Conservation (phyloP, 2,888 invertebrate species). For the Mythimna loreyi region DNA sequence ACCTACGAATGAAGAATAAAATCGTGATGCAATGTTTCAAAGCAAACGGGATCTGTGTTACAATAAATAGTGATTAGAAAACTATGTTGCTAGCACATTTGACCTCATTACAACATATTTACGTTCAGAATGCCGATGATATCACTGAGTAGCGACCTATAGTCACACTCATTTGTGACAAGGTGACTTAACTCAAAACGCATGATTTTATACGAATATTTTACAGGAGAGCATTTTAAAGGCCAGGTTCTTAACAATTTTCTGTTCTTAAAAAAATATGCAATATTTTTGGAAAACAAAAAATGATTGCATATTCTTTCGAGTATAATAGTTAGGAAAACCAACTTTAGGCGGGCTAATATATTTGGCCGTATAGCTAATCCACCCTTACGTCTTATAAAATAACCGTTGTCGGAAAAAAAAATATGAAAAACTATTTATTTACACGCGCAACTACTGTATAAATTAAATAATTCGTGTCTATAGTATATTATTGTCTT, state of each 20-base stretch:
- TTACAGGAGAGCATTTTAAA: too few species aligned
- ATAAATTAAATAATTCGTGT: too few species aligned
- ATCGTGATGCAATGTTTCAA: not conserved
- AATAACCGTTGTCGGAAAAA: not conserved
- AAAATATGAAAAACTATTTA: not conserved
- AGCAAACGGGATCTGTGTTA: not conserved
- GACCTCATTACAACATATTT: constrained; percentile 31
- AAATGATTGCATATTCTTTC: too few species aligned
- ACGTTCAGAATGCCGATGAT: constrained; percentile 3
- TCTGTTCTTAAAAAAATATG: too few species aligned
- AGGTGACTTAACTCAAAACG: too few species aligned
- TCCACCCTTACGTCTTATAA: not conserved
- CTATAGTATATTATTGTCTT: constrained; percentile 33
- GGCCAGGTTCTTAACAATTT: too few species aligned
- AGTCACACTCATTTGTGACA: too few species aligned
- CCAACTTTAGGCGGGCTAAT: not conserved
- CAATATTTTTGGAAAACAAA: too few species aligned
- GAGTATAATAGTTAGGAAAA: too few species aligned
- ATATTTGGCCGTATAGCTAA: not conserved
- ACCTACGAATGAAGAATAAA: not conserved
- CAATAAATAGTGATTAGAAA: constrained; percentile 1
- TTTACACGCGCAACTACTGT: too few species aligned
- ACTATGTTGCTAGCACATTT: constrained; percentile 10
- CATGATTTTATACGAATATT: too few species aligned
- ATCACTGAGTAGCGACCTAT: not conserved